Evolutionary conservation across 2,797 vertebrate genomes (phyloP).

Genomic region (Tamandua tetradactyla): DNA sequence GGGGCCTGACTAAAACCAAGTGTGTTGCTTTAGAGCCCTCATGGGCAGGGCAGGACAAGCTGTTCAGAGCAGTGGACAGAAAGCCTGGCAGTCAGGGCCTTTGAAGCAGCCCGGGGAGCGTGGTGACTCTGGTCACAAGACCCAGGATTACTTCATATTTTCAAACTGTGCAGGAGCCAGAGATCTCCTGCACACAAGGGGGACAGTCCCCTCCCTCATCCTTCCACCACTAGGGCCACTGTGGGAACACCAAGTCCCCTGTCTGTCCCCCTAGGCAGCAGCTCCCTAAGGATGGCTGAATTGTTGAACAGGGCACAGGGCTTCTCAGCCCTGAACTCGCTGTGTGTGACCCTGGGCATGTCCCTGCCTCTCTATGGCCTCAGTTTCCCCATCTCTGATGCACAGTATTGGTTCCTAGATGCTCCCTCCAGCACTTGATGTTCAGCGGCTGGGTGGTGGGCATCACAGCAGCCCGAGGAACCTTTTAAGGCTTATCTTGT

Average conservation of each 20-base stretch:
- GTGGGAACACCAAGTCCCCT: neutral
- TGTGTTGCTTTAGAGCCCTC: neutral
- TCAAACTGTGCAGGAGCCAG: neutral
- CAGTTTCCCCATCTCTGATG: neutral
- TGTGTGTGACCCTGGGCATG: conserved; percentile 47
- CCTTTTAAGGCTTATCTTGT: neutral
- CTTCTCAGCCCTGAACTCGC: neutral
- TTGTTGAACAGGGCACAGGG: neutral
- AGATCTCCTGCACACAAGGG: neutral
- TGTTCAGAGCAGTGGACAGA: neutral
- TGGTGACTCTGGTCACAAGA: conserved; percentile 37
- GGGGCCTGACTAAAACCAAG: neutral
- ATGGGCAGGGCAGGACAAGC: neutral
- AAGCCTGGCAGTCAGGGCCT: neutral
- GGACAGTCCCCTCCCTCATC: neutral
- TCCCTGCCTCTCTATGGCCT: neutral
- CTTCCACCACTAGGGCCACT: neutral
- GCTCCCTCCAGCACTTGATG: neutral
- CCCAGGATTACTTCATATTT: conserved; percentile 41
- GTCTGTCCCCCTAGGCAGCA: neutral
- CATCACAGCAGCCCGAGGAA: neutral
- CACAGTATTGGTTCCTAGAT: neutral
- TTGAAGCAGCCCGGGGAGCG: conserved; percentile 17
- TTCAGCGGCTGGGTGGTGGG: neutral
- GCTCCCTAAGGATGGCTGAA: neutral